Conservation (phyloP, 2,888 invertebrate species). For the Tupiocoris notatus region DNA sequence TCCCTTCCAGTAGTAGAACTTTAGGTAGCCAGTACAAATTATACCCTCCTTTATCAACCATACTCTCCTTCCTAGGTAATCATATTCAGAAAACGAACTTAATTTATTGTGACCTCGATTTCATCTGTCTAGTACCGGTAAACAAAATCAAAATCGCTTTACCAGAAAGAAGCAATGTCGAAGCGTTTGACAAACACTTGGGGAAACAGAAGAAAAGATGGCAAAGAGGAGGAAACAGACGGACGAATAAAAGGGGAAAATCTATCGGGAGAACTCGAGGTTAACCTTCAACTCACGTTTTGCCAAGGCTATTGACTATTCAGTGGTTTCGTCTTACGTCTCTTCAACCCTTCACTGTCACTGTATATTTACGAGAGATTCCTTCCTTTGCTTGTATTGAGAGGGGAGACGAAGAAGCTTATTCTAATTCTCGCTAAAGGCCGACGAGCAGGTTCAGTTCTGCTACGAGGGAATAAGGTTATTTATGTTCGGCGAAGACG, state of each 20-base stretch:
- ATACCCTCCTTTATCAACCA: too few relatives aligned
- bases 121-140: too few relatives aligned
- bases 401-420: neutral
- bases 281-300: conserved; percentile 39
- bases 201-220: neutral
- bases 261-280: conserved; percentile 12
- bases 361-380: conserved; percentile 38
- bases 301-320: conserved; percentile 34
- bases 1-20: too few relatives aligned
- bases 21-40: too few relatives aligned
- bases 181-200: conserved; percentile 27
- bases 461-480: conserved; percentile 28
- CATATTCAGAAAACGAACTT: too few relatives aligned
- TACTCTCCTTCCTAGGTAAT: too few relatives aligned
- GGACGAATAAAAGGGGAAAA: conserved; percentile 2
- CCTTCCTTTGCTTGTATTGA: conserved; percentile 13
- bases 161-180: neutral
- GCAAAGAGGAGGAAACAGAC: neutral
- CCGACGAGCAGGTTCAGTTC: neutral
- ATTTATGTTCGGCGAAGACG: conserved; percentile 14
- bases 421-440: conserved; percentile 35
- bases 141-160: conserved; percentile 10
- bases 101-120: too few relatives aligned
- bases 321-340: conserved; percentile 33
- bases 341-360: conserved; percentile 12